Evolutionary conservation across 2,797 vertebrate genomes (phyloP), one percentile per base, ranked within the genome.

Genomic region (Danio albolineatus): DNA sequence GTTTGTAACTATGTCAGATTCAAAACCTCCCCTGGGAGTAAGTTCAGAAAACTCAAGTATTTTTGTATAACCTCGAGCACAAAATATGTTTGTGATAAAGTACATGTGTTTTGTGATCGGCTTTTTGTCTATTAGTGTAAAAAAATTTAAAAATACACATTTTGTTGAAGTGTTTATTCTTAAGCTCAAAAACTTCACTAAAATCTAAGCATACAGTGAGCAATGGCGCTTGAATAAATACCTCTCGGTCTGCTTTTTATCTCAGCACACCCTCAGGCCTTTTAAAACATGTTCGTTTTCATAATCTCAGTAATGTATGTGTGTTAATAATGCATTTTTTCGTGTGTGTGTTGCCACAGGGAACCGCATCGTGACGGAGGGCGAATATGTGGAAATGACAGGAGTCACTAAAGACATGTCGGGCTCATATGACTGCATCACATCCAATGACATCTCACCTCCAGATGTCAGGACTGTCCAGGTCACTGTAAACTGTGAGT

Each of bases 401-500:
- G 94, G 92, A 81, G 94, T 99, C 91, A 97, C 96, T 13, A 96
- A 96, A 87, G 97, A 99, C 79, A 97, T 98, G 88, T 98, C 98
- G 0, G 97, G 98, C 44, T 93, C 95, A 0, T 99, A 98, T 0
- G 97, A 99, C 69, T 99, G 98, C 93, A 96, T 95, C 0, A 95
- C 98, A 0, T 93, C 95, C 67, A 98, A 99, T 0, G 97, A 98
- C 0, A 96, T 99, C 21, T 96, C 95, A 0, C 89, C 90, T 1
- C 94, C 97, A 0, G 97, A 98, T 0, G 91, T 97, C 80, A 88
- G 95, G 87, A 96, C 93, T 82, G 96, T 99, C 48, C 95, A 95
- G 87, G 94, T 99, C 82, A 97, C 95, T 0, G 96, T 99, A 39
- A 98, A 99, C 89, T 99, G 98, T 99, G 93, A 98, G 97, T 86